A percentile compares a stretch with the other conserved stretches of the same genome.
phyloP scores from a whole-genome alignment of 2,888 invertebrate genomes.

The Nomada fabriciana region DNA sequence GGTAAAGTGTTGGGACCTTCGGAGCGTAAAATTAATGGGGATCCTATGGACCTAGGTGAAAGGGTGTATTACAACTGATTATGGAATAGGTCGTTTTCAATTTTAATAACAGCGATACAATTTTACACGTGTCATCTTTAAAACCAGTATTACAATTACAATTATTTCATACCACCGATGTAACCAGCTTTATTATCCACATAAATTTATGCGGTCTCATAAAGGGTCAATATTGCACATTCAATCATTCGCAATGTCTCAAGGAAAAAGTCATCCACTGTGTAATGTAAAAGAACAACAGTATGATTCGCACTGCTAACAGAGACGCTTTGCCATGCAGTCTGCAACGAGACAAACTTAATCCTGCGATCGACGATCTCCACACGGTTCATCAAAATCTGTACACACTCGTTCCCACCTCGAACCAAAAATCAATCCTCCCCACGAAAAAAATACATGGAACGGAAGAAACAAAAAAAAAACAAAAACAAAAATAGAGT shows the following conservation, averaged over 20 bases:
- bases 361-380: too few relatives aligned
- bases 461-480: neutral
- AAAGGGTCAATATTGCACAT: neutral
- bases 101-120: neutral
- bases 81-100: too few relatives aligned
- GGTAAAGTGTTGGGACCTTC: too few relatives aligned
- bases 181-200: neutral
- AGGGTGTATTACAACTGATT: too few relatives aligned
- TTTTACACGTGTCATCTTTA: neutral
- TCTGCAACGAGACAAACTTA: too few relatives aligned
- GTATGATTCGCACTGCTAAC: too few relatives aligned
- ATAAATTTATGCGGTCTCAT: neutral
- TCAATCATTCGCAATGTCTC: neutral
- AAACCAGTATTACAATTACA: neutral
- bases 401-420: too few relatives aligned
- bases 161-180: neutral
- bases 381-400: too few relatives aligned
- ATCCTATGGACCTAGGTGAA: neutral
- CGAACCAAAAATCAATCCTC: too few relatives aligned
- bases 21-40: neutral
- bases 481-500: neutral
- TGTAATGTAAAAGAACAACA: too few relatives aligned
- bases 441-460: neutral
- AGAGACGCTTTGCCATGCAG: too few relatives aligned
- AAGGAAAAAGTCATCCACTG: too few relatives aligned